A percentile compares a stretch with the other conserved stretches of the same genome.
Evolutionary conservation across 2,888 invertebrate species (phyloP).

Genomic region (Phortica okadai): DNA sequence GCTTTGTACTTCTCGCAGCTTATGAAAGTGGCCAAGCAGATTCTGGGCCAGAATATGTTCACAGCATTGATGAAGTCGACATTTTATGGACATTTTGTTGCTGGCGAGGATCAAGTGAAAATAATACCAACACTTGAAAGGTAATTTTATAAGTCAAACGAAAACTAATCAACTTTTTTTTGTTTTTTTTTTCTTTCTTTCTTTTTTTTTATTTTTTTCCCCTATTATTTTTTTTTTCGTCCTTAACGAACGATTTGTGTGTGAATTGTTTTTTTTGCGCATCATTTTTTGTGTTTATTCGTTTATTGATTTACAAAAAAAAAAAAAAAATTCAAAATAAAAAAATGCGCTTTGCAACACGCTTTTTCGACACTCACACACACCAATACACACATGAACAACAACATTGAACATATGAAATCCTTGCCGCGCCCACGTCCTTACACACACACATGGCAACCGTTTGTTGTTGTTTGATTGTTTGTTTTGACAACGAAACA

Average conservation of each 20-base stretch:
- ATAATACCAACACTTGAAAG: slow-evolving; percentile 90
- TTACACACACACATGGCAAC: background rate
- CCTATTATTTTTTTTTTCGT: slow-evolving; percentile 34
- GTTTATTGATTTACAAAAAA: too few species aligned
- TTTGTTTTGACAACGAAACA: background rate
- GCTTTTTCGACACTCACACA: background rate
- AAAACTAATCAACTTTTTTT: slow-evolving; percentile 67
- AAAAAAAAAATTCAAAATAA: too few species aligned
- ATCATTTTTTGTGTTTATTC: too few species aligned
- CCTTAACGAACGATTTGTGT: slow-evolving; percentile 2
- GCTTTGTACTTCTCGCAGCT: slow-evolving; percentile 79
- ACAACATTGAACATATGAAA: background rate
- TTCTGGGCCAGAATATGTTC: slow-evolving; percentile 91
- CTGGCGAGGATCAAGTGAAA: slow-evolving; percentile 93
- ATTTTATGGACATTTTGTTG: slow-evolving; percentile 99
- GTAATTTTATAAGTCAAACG: slow-evolving; percentile 72
- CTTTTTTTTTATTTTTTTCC: slow-evolving; percentile 39
- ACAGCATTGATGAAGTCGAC: slow-evolving; percentile 91
- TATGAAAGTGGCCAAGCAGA: slow-evolving; percentile 86
- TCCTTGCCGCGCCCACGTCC: too few species aligned
- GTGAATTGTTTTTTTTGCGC: too few species aligned
- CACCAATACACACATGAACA: slow-evolving; percentile 1
- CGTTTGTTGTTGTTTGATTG: background rate
- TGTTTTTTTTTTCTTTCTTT: slow-evolving; percentile 54
- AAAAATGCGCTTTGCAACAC: background rate